phyloP scores from a whole-genome alignment of 1,140 invertebrate genomes.

The Cotesia typhae region DNA sequence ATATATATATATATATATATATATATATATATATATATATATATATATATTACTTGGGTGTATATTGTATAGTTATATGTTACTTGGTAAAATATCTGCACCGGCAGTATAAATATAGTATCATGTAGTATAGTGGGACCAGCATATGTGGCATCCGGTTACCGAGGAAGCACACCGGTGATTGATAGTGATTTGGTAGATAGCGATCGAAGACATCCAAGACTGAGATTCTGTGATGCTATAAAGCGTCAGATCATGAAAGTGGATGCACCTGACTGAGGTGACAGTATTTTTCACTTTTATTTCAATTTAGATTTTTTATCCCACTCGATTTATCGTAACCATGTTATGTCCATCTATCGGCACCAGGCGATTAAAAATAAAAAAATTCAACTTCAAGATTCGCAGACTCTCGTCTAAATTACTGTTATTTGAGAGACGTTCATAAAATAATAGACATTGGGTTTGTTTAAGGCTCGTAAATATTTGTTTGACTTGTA shows the following conservation, averaged over 20 bases:
- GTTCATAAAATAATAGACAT: too few relatives aligned
- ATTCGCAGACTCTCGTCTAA: too few relatives aligned
- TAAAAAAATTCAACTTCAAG: too few relatives aligned
- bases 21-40: background rate
- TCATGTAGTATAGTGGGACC: slow-evolving; percentile 17
- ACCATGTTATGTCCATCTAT: too few relatives aligned
- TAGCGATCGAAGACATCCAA: slow-evolving; percentile 47
- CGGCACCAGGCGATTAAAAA: background rate
- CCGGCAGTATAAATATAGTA: background rate
- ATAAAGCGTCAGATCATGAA: background rate
- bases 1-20: background rate
- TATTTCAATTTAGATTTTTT: slow-evolving; percentile 11
- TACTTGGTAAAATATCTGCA: too few relatives aligned
- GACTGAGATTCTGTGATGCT: slow-evolving; percentile 18
- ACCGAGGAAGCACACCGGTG: slow-evolving; percentile 45
- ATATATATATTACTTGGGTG: background rate
- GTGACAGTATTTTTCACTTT: slow-evolving; percentile 16
- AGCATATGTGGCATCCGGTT: slow-evolving; percentile 41
- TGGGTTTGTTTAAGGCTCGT: too few relatives aligned
- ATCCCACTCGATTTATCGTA: background rate
- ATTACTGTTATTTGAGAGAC: too few relatives aligned
- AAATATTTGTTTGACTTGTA: too few relatives aligned
- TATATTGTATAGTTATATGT: background rate
- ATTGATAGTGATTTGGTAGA: slow-evolving; percentile 57
- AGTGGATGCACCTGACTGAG: slow-evolving; percentile 33